A percentile compares a stretch with the other conserved stretches of the same genome.
Evolutionary conservation across 1,140 invertebrate species (phyloP).

Genomic region (Aphelinus certus): DNA sequence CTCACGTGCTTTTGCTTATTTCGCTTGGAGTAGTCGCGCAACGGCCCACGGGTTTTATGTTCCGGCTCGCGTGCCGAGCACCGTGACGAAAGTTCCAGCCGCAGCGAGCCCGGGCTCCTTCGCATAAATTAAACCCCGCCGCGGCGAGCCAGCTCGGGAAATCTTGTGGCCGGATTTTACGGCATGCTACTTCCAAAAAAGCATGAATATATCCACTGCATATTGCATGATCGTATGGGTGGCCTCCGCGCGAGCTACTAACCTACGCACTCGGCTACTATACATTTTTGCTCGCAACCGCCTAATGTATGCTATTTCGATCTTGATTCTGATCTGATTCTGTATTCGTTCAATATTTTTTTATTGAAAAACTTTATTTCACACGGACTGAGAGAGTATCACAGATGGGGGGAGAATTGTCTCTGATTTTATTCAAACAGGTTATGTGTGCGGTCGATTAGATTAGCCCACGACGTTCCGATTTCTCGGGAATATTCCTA

Average conservation of each 20-base stretch:
- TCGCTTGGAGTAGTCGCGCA: conserved; percentile 44
- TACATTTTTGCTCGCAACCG: neutral
- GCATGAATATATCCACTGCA: conserved; percentile 15
- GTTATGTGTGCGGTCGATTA: too few relatives aligned
- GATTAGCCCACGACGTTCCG: too few relatives aligned
- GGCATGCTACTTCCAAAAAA: conserved; percentile 23
- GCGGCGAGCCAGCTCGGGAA: conserved; percentile 9
- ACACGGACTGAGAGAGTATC: too few relatives aligned
- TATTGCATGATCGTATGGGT: conserved; percentile 26
- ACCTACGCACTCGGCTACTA: too few relatives aligned
- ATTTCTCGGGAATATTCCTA: too few relatives aligned
- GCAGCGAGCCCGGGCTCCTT: neutral
- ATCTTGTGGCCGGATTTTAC: conserved; percentile 32
- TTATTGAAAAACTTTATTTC: too few relatives aligned
- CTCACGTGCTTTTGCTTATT: conserved; percentile 30
- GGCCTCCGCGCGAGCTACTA: too few relatives aligned
- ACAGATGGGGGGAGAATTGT: too few relatives aligned
- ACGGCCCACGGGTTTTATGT: conserved; percentile 61
- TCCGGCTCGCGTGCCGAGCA: conserved; percentile 42
- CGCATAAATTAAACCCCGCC: conserved; percentile 26
- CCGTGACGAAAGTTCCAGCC: conserved; percentile 48
- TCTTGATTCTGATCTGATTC: neutral
- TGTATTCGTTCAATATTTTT: neutral
- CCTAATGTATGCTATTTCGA: neutral
- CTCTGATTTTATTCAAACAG: too few relatives aligned